Evolutionary conservation across 2,797 vertebrate species (phyloP).

Genomic region (Acanthurus leucopareius): DNA sequence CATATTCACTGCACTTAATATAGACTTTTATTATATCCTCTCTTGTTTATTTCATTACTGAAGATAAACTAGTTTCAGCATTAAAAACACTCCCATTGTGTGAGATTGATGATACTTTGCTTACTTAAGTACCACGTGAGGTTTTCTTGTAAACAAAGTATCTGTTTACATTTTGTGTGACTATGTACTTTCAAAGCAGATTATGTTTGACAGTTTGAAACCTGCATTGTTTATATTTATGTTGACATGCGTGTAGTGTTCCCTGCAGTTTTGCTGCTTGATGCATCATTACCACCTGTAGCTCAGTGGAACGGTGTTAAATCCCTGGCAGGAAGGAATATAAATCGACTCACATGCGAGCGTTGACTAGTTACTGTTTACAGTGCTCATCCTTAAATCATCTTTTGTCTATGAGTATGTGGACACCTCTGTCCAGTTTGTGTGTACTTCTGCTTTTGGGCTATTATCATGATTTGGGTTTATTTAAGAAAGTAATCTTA

Average conservation of each 20-base stretch:
- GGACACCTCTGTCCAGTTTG: background rate
- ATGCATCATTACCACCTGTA: background rate
- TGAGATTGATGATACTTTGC: too few species aligned
- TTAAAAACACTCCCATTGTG: too few species aligned
- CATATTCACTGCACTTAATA: background rate
- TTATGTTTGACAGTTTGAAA: background rate
- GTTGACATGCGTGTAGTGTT: background rate
- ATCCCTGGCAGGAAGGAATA: background rate
- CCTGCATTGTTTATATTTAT: background rate
- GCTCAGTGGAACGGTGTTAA: background rate
- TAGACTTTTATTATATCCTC: too few species aligned
- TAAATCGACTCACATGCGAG: background rate
- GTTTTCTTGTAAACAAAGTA: too few species aligned
- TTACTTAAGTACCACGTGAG: too few species aligned
- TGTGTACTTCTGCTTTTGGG: background rate
- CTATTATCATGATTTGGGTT: background rate
- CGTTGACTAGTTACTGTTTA: background rate
- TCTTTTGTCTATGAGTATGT: background rate
- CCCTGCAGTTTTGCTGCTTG: background rate
- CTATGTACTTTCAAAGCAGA: too few species aligned
- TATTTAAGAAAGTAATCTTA: background rate
- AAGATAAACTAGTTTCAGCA: too few species aligned
- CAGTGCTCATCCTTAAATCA: background rate
- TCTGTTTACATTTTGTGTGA: too few species aligned
- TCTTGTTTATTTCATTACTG: too few species aligned